Conservation (phyloP, 2,113 vertebrate genomes). For the Myrmecobius fasciatus region DNA sequence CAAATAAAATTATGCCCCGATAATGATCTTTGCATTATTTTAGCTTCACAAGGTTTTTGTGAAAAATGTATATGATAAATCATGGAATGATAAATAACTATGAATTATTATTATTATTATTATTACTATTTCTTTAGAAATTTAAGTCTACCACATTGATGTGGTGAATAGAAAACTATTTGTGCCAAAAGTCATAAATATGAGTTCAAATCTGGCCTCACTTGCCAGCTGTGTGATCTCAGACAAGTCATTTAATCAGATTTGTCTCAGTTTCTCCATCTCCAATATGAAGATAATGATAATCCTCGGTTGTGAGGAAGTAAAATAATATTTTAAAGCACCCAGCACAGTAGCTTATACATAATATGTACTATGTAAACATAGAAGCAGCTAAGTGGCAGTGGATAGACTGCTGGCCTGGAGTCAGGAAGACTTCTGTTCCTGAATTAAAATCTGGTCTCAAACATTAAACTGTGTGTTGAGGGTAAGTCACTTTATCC, state of each 20-base stretch:
- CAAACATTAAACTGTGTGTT: neutral
- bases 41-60: neutral
- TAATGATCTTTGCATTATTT: neutral
- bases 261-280: neutral
- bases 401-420: neutral
- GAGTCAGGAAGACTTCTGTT: neutral
- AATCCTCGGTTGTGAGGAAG: neutral
- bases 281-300: neutral
- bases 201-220: neutral
- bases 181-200: neutral
- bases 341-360: neutral
- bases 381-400: neutral
- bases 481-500: no score
- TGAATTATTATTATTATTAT: neutral
- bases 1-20: neutral
- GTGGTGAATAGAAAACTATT: neutral
- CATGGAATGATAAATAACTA: neutral
- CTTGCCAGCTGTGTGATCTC: neutral
- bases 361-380: neutral
- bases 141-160: neutral
- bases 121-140: neutral
- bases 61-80: neutral
- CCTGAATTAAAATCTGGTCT: neutral
- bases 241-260: neutral
- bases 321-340: neutral